Conservation (phyloP, 1,140 invertebrate genomes). For the Ceratina australensis region DNA sequence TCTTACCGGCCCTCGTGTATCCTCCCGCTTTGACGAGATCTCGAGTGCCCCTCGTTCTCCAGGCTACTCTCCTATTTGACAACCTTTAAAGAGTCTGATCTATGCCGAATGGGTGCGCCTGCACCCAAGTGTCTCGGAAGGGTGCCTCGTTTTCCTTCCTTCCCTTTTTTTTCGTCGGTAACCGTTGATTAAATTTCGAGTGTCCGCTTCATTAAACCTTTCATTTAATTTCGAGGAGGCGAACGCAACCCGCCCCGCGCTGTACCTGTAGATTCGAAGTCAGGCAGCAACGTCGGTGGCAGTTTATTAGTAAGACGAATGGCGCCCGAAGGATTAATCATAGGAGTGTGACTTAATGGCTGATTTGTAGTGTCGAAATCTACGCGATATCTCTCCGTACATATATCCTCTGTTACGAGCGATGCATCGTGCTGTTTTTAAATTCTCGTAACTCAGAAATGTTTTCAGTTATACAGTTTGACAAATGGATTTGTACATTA, state of each 20-base stretch:
- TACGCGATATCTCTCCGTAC: neutral
- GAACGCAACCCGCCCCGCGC: neutral
- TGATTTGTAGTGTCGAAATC: constrained; percentile 14
- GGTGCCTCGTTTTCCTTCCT: too few species aligned
- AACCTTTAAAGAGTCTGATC: neutral
- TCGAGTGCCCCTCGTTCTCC: neutral
- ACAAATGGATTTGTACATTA: too few species aligned
- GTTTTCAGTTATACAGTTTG: too few species aligned
- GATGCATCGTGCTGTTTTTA: too few species aligned
- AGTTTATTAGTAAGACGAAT: constrained; percentile 31
- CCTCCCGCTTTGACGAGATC: neutral
- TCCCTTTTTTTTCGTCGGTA: neutral
- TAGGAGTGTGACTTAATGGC: neutral
- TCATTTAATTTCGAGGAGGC: too few species aligned
- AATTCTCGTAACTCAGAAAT: too few species aligned
- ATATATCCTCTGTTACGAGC: too few species aligned
- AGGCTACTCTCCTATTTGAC: neutral
- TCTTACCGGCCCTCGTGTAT: neutral
- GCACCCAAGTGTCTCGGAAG: too few species aligned
- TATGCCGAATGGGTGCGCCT: neutral
- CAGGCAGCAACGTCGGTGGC: neutral
- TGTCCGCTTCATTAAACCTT: too few species aligned
- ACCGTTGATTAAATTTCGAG: too few species aligned
- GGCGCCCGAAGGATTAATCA: constrained; percentile 24
- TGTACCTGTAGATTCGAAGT: constrained; percentile 4